These are phyloP conservation scores for Amorpha juglandis DNA, from an alignment of 2,888 invertebrate genomes.

Conservation along the genomic window DNA sequence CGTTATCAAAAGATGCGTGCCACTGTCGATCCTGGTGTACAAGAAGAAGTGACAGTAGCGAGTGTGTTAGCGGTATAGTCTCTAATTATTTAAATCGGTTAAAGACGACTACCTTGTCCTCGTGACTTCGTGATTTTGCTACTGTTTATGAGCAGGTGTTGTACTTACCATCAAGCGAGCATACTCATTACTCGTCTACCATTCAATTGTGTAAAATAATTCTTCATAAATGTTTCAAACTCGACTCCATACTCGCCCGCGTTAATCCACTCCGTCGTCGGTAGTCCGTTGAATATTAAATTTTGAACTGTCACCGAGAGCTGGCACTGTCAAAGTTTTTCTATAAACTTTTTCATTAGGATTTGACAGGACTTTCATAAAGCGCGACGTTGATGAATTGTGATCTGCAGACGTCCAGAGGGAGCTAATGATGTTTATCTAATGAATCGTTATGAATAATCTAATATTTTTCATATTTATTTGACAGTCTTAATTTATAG, in stretches of 20 bases:
- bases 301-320: constrained; percentile 68
- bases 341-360: constrained; percentile 80
- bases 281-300: constrained; percentile 66
- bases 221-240: background rate
- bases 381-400: constrained; percentile 73
- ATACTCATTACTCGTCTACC: background rate
- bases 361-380: constrained; percentile 80
- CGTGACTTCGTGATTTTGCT: too few species aligned
- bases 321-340: constrained; percentile 79
- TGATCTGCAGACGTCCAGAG: constrained; percentile 42
- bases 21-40: too few species aligned
- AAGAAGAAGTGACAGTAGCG: too few species aligned
- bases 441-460: constrained; percentile 23
- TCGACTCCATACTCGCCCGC: constrained; percentile 32
- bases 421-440: constrained; percentile 24
- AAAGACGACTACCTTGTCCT: too few species aligned
- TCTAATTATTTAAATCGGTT: too few species aligned
- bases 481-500: constrained; percentile 16
- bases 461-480: constrained; percentile 1
- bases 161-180: background rate
- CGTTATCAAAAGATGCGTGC: too few species aligned
- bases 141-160: too few species aligned
- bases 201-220: background rate
- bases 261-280: constrained; percentile 48
- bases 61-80: too few species aligned